Percentiles rank a stretch among this genome's conserved stretches.
These are phyloP conservation scores for Dynastes hyllus DNA, from an alignment of 2,888 invertebrate species.

Conservation along the genomic window DNA sequence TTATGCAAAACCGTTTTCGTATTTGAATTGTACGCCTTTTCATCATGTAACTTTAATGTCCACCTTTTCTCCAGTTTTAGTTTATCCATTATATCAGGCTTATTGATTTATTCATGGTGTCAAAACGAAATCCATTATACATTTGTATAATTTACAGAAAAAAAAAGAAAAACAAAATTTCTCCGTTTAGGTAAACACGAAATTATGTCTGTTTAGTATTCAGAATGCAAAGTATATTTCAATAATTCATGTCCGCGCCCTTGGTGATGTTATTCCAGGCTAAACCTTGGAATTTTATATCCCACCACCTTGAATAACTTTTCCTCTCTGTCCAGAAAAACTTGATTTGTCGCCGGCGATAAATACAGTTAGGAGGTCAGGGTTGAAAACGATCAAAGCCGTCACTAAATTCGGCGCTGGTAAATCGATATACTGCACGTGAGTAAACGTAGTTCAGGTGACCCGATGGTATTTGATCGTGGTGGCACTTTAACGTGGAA, in stretches of 20 bases:
- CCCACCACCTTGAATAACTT: background rate
- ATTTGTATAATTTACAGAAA: too few relatives aligned
- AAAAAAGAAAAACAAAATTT: background rate
- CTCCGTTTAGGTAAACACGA: background rate
- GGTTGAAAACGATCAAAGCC: constrained; percentile 9
- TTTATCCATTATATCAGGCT: too few relatives aligned
- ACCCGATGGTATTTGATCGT: constrained; percentile 13
- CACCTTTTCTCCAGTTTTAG: too few relatives aligned
- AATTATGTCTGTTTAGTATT: background rate
- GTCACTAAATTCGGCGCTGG: constrained; percentile 15
- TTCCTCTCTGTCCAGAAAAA: background rate
- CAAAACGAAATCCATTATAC: too few relatives aligned
- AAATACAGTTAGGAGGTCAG: constrained; percentile 32
- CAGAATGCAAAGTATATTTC: constrained; percentile 7
- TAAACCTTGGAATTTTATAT: constrained; percentile 5
- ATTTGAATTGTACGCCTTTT: too few relatives aligned
- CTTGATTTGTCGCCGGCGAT: constrained; percentile 1
- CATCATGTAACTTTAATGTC: too few relatives aligned
- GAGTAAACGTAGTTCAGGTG: constrained; percentile 19
- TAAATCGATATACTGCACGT: constrained; percentile 33
- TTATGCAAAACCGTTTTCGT: too few relatives aligned
- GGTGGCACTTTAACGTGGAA: background rate
- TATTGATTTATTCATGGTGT: too few relatives aligned
- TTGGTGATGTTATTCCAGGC: constrained; percentile 1
- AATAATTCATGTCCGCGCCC: constrained; percentile 16